Evolutionary conservation across 2,113 vertebrate genomes (phyloP).

Genomic region (Podiceps cristatus): DNA sequence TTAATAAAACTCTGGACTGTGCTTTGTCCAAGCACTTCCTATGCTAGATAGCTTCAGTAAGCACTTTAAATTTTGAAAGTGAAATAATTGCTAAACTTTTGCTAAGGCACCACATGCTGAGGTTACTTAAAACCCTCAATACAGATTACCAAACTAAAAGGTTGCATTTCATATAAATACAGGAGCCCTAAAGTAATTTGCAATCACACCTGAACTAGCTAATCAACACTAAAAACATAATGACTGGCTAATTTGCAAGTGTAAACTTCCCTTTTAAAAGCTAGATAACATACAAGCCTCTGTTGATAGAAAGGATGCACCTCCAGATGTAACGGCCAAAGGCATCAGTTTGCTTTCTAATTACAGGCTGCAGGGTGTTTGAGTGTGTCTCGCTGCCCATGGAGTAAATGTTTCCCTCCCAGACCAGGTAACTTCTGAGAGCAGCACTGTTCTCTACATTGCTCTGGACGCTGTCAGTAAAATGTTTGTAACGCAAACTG

Average conservation of each 20-base stretch:
- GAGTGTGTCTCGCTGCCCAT: neutral
- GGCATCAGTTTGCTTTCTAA: neutral
- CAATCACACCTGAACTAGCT: constrained; percentile 34
- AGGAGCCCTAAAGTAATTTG: neutral
- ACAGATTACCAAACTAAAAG: neutral
- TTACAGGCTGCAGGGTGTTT: neutral
- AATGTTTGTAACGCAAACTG: fast-evolving
- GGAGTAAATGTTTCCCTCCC: neutral
- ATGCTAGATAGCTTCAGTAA: neutral
- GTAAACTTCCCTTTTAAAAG: neutral
- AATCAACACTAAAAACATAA: constrained; percentile 35
- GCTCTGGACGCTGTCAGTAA: neutral
- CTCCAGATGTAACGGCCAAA: neutral
- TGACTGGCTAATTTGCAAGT: constrained; percentile 30
- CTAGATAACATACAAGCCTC: neutral
- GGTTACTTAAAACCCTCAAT: neutral
- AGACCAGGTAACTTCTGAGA: neutral
- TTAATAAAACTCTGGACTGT: neutral
- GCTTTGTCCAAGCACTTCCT: constrained; percentile 9
- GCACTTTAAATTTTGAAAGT: constrained; percentile 1
- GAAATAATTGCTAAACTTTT: constrained; percentile 22
- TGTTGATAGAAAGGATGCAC: neutral
- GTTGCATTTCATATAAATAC: neutral
- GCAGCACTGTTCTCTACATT: neutral
- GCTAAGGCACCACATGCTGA: neutral